Conservation (phyloP, 2,113 vertebrate genomes). For the Amphiprion percula region DNA sequence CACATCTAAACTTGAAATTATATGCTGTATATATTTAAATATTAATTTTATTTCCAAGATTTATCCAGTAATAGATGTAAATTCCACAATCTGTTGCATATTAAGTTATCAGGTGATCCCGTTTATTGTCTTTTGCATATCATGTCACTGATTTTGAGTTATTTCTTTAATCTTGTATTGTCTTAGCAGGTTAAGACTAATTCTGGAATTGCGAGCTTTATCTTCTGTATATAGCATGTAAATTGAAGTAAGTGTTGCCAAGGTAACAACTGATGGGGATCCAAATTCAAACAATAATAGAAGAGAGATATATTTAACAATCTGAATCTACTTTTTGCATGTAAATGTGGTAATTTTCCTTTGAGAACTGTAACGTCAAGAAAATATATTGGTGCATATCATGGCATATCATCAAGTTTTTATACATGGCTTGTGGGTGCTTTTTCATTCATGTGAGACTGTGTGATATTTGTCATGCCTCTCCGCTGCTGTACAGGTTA, state of each 20-base stretch:
- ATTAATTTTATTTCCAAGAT: too few species aligned
- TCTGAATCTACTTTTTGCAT: background rate
- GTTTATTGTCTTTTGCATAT: background rate
- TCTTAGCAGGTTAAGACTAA: too few species aligned
- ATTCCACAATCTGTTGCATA: background rate
- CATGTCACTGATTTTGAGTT: too few species aligned
- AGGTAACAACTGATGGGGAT: background rate
- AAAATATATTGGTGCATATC: background rate
- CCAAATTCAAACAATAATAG: background rate
- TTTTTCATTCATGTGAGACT: background rate
- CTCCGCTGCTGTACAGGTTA: slow-evolving; percentile 18
- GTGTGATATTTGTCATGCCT: background rate
- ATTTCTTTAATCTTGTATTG: too few species aligned
- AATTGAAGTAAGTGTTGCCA: background rate
- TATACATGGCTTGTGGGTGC: background rate
- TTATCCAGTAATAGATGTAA: too few species aligned
- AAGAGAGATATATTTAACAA: background rate
- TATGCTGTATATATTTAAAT: background rate
- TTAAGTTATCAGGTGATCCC: background rate
- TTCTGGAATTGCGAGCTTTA: too few species aligned
- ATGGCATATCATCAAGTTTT: background rate
- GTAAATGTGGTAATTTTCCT: background rate
- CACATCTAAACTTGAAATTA: background rate
- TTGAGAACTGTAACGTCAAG: background rate
- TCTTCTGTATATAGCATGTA: too few species aligned